Percentiles rank a stretch among this genome's conserved stretches.
These are phyloP conservation scores for Stenurella melanura DNA, from an alignment of 2,888 invertebrate genomes.

Conservation along the genomic window DNA sequence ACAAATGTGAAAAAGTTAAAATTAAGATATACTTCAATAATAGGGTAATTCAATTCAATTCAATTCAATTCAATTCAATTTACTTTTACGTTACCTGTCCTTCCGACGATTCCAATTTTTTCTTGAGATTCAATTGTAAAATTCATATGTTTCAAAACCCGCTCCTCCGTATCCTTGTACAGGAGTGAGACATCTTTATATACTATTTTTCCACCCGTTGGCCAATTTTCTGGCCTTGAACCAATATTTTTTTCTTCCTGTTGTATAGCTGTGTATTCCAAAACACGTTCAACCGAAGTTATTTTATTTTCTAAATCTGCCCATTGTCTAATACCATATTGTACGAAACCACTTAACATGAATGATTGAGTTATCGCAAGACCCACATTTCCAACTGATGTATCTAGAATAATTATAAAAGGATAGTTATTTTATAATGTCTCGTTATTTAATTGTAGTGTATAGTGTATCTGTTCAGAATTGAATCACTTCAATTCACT, in stretches of 20 bases:
- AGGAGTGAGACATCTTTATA: slow-evolving; percentile 80
- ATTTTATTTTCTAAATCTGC: slow-evolving; percentile 88
- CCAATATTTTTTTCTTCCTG: slow-evolving; percentile 65
- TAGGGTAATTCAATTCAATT: too few species aligned
- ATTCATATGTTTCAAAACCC: slow-evolving; percentile 76
- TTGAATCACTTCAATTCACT: too few species aligned
- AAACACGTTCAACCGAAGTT: slow-evolving; percentile 91
- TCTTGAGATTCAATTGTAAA: slow-evolving; percentile 72
- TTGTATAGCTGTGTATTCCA: slow-evolving; percentile 73
- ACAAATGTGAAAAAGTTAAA: too few species aligned
- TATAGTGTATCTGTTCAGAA: too few species aligned
- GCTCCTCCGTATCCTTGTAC: slow-evolving; percentile 79
- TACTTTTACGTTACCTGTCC: slow-evolving; percentile 78
- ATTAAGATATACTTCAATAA: too few species aligned
- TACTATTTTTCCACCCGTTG: slow-evolving; percentile 76
- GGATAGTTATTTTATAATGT: too few species aligned
- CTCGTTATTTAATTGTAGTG: too few species aligned
- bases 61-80: not conserved
- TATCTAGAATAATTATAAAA: slow-evolving; percentile 49
- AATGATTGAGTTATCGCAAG: slow-evolving; percentile 88
- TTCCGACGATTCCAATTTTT: slow-evolving; percentile 80
- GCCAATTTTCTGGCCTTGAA: slow-evolving; percentile 79
- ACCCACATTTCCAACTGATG: slow-evolving; percentile 77
- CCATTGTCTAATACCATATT: slow-evolving; percentile 85
- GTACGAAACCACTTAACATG: slow-evolving; percentile 81